These are phyloP conservation scores for Caenorhabditis becei DNA, from an alignment of 2,888 invertebrate species.

Conservation along the genomic window DNA sequence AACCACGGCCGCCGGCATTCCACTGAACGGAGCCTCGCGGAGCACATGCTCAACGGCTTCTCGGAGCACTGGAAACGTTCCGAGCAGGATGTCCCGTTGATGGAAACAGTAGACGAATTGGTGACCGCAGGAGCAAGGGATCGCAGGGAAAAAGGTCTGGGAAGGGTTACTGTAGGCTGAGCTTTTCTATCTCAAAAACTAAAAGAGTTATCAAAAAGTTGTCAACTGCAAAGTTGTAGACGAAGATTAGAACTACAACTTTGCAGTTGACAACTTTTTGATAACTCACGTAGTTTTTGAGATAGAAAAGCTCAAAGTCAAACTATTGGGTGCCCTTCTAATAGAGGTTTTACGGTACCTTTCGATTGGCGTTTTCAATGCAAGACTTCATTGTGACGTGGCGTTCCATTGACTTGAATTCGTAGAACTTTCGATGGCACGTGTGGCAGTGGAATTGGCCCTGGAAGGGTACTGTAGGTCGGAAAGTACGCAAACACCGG, in stretches of 20 bases:
- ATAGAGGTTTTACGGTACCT: no score
- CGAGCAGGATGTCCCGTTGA: slow-evolving; percentile 19
- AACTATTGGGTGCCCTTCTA: no score
- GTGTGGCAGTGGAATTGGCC: not conserved
- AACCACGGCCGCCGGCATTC: slow-evolving; percentile 5
- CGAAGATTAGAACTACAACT: no score
- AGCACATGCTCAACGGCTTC: slow-evolving; percentile 15
- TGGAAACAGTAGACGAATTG: slow-evolving; percentile 25
- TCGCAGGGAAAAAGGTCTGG: not conserved
- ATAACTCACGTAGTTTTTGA: no score
- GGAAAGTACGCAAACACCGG: not conserved
- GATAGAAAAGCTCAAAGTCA: no score
- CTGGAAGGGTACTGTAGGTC: not conserved
- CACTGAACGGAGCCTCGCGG: slow-evolving; percentile 21
- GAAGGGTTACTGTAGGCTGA: not conserved
- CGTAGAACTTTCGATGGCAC: not conserved
- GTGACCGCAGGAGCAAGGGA: slow-evolving; percentile 15
- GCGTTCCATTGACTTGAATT: not conserved
- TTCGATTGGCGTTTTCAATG: not conserved
- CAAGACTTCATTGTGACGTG: not conserved
- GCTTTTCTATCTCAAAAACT: no score
- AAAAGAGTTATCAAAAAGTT: no score
- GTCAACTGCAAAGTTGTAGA: no score
- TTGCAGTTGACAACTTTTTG: no score
- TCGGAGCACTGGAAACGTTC: not conserved